Evolutionary conservation across 30 jellyfish, hydroid and myxozoan species (phyloP).

Genomic region (Aurelia aurita complex sp. Pacific): DNA sequence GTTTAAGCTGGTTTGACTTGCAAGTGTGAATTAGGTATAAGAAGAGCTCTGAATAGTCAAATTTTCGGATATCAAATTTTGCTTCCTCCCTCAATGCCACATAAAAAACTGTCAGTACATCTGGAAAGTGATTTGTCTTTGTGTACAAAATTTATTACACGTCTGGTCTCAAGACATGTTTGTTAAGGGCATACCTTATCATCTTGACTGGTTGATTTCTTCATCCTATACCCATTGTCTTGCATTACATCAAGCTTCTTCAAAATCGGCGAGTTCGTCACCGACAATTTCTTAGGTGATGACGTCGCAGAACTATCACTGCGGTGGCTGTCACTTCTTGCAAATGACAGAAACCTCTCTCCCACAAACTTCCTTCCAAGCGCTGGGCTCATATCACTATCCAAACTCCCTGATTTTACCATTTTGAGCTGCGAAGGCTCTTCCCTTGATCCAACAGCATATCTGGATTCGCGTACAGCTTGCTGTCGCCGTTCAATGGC

Average conservation of each 20-base stretch:
- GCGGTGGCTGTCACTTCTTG: conserved; percentile 47
- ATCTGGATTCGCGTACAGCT: conserved; percentile 29
- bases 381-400: neutral
- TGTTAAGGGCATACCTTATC: conserved; percentile 14
- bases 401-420: conserved; percentile 15
- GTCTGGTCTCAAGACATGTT: too few relatives aligned
- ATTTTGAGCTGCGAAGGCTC: conserved; percentile 1
- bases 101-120: too few relatives aligned
- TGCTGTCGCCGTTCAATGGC: conserved; percentile 26
- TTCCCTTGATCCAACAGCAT: conserved; percentile 30
- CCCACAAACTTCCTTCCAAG: conserved; percentile 6
- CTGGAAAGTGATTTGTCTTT: too few relatives aligned
- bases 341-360: conserved; percentile 2
- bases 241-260: conserved; percentile 45
- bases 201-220: conserved; percentile 23
- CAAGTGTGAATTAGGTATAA: too few relatives aligned
- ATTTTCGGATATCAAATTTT: too few relatives aligned
- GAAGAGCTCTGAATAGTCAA: too few relatives aligned
- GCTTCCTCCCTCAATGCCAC: too few relatives aligned
- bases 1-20: too few relatives aligned
- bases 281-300: conserved; percentile 37
- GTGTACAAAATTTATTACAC: too few relatives aligned
- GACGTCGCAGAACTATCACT: conserved; percentile 41
- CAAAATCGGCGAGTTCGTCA: conserved; percentile 39
- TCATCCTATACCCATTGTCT: neutral